Conservation (phyloP, 2,113 vertebrate species). For the Falcunculus frontatus region DNA sequence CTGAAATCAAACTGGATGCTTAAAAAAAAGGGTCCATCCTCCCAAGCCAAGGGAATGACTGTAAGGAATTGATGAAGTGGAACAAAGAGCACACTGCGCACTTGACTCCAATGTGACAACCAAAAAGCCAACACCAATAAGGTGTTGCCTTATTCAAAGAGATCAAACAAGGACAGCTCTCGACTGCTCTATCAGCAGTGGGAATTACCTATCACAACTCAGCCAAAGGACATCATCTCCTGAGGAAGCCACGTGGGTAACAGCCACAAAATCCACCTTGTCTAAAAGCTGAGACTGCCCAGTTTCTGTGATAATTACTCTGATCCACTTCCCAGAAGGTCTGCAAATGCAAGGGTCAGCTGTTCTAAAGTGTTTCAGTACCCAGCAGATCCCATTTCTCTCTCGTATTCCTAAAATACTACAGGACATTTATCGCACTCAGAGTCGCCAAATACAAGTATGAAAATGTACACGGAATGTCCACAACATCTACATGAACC, state of each 20-base stretch:
- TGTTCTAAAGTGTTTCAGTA: neutral
- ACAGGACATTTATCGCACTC: neutral
- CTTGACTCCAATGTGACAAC: neutral
- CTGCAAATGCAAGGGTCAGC: neutral
- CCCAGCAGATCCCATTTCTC: neutral
- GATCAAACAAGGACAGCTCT: neutral
- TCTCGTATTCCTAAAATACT: neutral
- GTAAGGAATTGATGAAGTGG: neutral
- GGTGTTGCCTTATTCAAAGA: fast-evolving
- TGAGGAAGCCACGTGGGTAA: neutral
- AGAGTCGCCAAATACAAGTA: neutral
- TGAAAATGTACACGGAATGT: fast-evolving
- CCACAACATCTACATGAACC: neutral
- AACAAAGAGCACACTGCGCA: neutral
- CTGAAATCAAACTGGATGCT: neutral
- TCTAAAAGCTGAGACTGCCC: neutral
- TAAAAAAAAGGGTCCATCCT: neutral
- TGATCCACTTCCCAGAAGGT: neutral
- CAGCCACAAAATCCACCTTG: neutral
- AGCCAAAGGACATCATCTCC: neutral
- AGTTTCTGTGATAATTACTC: neutral
- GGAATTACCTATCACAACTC: neutral
- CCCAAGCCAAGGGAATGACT: neutral
- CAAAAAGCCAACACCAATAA: neutral
- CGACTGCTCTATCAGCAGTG: neutral